Conservation (phyloP, 2,113 vertebrate species). For the Aptenodytes forsteri region DNA sequence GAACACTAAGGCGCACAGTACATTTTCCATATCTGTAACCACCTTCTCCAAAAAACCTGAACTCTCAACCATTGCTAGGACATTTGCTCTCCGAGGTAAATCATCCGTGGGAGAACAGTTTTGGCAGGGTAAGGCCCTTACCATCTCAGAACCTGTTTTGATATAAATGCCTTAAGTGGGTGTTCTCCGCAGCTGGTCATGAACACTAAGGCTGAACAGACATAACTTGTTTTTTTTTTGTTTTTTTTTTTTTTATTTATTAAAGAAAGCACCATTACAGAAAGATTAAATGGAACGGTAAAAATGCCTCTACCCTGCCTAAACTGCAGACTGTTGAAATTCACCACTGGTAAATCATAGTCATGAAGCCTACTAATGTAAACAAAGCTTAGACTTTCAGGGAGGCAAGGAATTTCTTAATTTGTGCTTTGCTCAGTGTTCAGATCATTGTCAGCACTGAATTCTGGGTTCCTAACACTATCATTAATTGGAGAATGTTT, state of each 20-base stretch:
- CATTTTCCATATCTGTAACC: not conserved
- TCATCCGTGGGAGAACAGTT: not conserved
- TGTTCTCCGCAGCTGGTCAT: not conserved
- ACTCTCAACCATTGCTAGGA: not conserved
- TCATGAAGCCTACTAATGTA: conserved; percentile 8
- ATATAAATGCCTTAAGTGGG: not conserved
- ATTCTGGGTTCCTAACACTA: not conserved
- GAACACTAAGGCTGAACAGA: not conserved
- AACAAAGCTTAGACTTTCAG: conserved; percentile 30
- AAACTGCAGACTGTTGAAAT: conserved; percentile 21
- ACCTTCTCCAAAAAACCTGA: not conserved
- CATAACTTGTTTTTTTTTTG: not conserved
- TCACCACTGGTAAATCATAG: conserved; percentile 21
- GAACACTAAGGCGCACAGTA: not conserved
- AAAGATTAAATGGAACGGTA: not conserved
- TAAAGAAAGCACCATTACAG: not conserved
- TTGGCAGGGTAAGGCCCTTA: not conserved
- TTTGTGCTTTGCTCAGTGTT: not conserved
- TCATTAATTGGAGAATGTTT: not conserved
- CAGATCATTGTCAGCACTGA: not conserved
- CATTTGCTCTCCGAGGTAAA: not conserved
- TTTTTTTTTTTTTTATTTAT: too few species aligned
- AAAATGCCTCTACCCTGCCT: not conserved
- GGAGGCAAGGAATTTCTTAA: conserved; percentile 46
- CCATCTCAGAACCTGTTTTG: not conserved